These are phyloP conservation scores for Ophion ventricosus DNA, from an alignment of 2,888 invertebrate genomes.

Conservation along the genomic window DNA sequence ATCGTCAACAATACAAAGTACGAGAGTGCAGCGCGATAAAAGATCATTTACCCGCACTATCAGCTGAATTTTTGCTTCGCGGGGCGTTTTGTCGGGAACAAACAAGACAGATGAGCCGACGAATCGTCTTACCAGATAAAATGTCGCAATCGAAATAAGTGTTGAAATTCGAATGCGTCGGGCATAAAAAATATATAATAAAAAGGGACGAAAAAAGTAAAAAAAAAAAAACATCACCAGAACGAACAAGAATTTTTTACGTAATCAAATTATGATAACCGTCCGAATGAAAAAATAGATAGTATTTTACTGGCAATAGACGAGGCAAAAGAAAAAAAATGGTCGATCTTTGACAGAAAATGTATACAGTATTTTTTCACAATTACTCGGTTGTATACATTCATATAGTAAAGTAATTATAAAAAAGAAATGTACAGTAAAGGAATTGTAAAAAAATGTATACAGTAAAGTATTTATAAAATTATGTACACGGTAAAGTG, in stretches of 20 bases:
- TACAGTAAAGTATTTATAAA: too few species aligned
- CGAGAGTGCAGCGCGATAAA: neutral
- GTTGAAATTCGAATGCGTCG: neutral
- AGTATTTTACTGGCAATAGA: neutral
- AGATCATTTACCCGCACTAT: constrained; percentile 5
- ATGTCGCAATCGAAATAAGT: neutral
- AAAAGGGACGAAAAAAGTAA: neutral
- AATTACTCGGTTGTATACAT: too few species aligned
- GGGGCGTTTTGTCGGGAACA: neutral
- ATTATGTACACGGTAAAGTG: too few species aligned
- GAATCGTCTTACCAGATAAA: neutral
- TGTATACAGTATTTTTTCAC: too few species aligned
- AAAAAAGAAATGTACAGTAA: too few species aligned
- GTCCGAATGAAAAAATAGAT: neutral
- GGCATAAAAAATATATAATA: neutral
- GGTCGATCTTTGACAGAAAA: too few species aligned
- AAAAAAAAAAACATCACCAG: neutral
- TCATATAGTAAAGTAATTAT: too few species aligned
- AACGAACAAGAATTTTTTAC: neutral
- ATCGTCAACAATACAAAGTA: neutral
- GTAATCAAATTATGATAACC: neutral
- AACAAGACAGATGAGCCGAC: neutral
- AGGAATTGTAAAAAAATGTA: too few species aligned
- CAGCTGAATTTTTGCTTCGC: neutral
- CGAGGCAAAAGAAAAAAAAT: neutral